Percentiles rank a stretch among this genome's conserved stretches.
Evolutionary conservation across 2,797 vertebrate genomes (phyloP).

Genomic region (Syncerus caffer): DNA sequence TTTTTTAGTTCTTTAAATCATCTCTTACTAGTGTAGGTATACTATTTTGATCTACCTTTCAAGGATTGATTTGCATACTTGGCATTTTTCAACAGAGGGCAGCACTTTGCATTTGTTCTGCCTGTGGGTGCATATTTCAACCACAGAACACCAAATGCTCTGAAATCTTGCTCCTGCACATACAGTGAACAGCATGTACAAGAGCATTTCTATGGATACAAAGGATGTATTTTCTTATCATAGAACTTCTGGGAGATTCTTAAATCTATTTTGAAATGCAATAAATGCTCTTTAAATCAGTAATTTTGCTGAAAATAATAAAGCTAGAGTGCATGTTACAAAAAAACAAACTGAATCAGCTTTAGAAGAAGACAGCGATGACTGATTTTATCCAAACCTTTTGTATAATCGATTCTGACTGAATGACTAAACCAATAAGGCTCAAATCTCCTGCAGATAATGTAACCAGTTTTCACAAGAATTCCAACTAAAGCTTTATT

Average conservation of each 20-base stretch:
- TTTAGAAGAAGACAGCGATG: neutral
- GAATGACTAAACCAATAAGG: neutral
- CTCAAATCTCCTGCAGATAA: neutral
- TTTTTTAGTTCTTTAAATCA: neutral
- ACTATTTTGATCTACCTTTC: neutral
- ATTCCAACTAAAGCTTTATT: neutral
- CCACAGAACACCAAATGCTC: neutral
- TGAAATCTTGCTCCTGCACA: neutral
- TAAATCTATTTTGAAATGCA: neutral
- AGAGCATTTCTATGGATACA: constrained; percentile 1
- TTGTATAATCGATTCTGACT: neutral
- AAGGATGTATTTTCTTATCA: constrained; percentile 34
- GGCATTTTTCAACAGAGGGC: constrained; percentile 50
- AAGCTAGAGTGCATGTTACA: neutral
- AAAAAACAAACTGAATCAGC: neutral
- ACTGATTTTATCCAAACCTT: neutral
- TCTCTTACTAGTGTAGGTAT: neutral
- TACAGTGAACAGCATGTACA: neutral
- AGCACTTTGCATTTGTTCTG: constrained; percentile 39
- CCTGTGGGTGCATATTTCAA: neutral
- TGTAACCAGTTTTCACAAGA: neutral
- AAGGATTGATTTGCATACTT: neutral
- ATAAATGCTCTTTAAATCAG: constrained; percentile 28
- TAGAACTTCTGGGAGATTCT: neutral
- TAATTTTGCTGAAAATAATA: neutral